These are phyloP conservation scores for Dipus sagitta DNA, from an alignment of 2,797 vertebrate species.

Conservation along the genomic window DNA sequence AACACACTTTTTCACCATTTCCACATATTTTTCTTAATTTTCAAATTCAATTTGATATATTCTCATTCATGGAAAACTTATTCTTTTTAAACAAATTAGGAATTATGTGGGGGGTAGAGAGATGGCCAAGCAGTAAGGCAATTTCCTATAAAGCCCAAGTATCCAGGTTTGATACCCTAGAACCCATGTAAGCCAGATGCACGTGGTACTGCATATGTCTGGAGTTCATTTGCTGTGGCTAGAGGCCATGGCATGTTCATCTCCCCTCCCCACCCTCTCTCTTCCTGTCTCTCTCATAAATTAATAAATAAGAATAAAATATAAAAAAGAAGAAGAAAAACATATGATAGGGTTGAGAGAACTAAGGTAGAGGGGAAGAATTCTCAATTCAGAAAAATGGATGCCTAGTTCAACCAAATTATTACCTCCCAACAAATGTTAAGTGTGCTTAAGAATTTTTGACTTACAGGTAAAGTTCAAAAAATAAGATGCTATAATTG, in stretches of 20 bases:
- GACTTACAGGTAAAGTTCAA: constrained; percentile 35
- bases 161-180: too few species aligned
- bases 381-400: neutral
- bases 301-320: too few species aligned
- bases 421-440: neutral
- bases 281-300: too few species aligned
- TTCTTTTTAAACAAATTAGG: neutral
- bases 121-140: too few species aligned
- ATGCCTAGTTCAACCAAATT: neutral
- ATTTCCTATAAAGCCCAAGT: neutral
- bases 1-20: neutral
- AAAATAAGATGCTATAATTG: neutral
- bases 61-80: neutral
- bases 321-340: neutral
- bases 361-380: neutral
- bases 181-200: too few species aligned
- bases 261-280: too few species aligned
- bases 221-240: too few species aligned
- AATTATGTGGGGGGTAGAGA: too few species aligned
- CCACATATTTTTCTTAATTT: neutral
- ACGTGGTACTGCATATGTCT: too few species aligned
- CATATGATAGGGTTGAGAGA: neutral
- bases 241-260: too few species aligned
- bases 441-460: neutral
- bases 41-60: neutral